Conservation (phyloP, 2,113 vertebrate species). For the Nipponia nippon region DNA sequence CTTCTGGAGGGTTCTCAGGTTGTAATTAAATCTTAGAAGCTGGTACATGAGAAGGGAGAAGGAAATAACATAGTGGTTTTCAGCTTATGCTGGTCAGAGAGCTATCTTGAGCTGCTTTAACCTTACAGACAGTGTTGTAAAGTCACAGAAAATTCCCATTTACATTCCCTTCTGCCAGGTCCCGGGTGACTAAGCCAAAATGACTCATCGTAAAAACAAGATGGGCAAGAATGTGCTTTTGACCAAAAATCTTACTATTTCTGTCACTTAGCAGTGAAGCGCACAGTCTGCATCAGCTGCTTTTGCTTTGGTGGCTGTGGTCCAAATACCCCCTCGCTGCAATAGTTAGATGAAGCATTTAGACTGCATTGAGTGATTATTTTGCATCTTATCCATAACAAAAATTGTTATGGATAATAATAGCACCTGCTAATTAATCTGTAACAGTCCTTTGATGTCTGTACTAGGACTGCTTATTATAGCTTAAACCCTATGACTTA, state of each 20-base stretch:
- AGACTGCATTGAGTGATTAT: neutral
- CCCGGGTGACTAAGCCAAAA: neutral
- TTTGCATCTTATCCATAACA: neutral
- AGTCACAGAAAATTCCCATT: slow-evolving; percentile 2
- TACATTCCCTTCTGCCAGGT: neutral
- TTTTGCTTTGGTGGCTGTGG: neutral
- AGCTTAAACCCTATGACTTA: neutral
- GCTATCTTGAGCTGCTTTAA: neutral
- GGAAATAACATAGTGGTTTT: neutral
- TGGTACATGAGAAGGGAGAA: neutral
- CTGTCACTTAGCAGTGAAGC: neutral
- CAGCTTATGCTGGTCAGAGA: neutral
- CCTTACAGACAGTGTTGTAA: neutral
- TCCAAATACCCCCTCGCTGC: neutral
- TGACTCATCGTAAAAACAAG: neutral
- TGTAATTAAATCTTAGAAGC: neutral
- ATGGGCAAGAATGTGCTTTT: neutral
- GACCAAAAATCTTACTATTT: neutral
- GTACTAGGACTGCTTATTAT: neutral
- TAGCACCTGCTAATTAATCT: neutral
- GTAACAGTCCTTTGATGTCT: neutral
- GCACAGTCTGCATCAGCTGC: neutral
- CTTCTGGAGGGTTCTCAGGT: neutral
- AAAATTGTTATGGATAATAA: neutral
- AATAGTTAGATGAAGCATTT: neutral